A percentile compares a stretch with the other conserved stretches of the same genome.
phyloP scores from a whole-genome alignment of 1,140 invertebrate species.

The Choristoneura fumiferana region DNA sequence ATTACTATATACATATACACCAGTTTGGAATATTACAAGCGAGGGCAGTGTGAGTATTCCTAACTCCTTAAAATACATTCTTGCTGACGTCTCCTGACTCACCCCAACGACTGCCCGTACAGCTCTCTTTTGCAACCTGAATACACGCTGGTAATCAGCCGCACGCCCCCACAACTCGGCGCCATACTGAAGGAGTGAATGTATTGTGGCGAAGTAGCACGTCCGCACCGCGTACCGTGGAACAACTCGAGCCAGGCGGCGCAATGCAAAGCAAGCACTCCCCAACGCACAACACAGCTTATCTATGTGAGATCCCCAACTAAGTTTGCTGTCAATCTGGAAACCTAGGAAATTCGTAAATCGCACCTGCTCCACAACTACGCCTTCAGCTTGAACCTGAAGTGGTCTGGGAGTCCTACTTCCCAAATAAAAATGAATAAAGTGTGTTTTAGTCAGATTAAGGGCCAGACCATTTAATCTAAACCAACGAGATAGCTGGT shows the following conservation, averaged over 20 bases:
- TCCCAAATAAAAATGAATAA: too few relatives aligned
- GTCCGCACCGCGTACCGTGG: not conserved
- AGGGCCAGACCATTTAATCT: not conserved
- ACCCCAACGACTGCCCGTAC: not conserved
- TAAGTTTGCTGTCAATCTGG: too few relatives aligned
- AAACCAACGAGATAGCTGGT: not conserved
- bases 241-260: not conserved
- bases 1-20: too few relatives aligned
- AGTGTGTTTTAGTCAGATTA: too few relatives aligned
- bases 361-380: too few relatives aligned
- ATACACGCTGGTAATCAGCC: not conserved
- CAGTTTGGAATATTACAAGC: too few relatives aligned
- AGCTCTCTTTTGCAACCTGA: not conserved
- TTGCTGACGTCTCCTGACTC: not conserved
- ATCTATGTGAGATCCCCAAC: not conserved
- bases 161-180: not conserved
- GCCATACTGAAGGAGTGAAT: constrained; percentile 1
- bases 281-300: not conserved
- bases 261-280: not conserved
- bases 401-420: too few relatives aligned
- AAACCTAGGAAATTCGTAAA: too few relatives aligned
- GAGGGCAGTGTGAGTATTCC: not conserved
- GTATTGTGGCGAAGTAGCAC: not conserved
- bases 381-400: too few relatives aligned
- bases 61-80: not conserved